Percentiles rank a stretch among this genome's conserved stretches.
phyloP scores from a whole-genome alignment of 2,888 invertebrate genomes.

The Enoplolaimus lenunculus region DNA sequence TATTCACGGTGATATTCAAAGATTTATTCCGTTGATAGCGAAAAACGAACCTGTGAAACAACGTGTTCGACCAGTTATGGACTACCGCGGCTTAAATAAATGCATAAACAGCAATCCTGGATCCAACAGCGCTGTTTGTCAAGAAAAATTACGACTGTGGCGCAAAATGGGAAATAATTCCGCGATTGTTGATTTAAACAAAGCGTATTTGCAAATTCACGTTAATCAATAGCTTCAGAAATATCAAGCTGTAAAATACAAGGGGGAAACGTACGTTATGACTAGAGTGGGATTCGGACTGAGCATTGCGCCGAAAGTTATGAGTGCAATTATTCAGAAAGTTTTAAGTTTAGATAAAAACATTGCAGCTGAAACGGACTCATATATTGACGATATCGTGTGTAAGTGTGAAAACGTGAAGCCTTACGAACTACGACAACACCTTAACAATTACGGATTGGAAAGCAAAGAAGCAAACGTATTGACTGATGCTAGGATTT shows the following conservation, averaged over 20 bases:
- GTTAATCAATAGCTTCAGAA: not conserved
- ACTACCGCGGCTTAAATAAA: not conserved
- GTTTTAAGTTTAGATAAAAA: not conserved
- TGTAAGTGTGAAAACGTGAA: not conserved
- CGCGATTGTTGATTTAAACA: constrained; percentile 4
- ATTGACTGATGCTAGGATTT: not conserved
- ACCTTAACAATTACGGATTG: not conserved
- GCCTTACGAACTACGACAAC: not conserved
- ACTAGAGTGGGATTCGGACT: constrained; percentile 9
- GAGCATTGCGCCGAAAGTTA: constrained; percentile 8
- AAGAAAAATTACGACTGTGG: not conserved
- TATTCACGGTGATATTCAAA: not conserved
- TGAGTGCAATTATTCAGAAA: not conserved
- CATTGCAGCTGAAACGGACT: not conserved
- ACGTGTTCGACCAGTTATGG: not conserved
- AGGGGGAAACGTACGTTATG: not conserved
- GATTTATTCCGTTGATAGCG: not conserved
- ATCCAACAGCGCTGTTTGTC: not conserved
- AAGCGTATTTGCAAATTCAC: constrained; percentile 13
- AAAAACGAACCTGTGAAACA: not conserved
- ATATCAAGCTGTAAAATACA: constrained; percentile 5
- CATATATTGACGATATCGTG: constrained; percentile 10
- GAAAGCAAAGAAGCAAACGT: not conserved
- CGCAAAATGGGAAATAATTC: not conserved
- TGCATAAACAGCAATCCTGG: not conserved